phyloP scores from a whole-genome alignment of 2,888 invertebrate genomes.

The Asteroscopus sphinx region DNA sequence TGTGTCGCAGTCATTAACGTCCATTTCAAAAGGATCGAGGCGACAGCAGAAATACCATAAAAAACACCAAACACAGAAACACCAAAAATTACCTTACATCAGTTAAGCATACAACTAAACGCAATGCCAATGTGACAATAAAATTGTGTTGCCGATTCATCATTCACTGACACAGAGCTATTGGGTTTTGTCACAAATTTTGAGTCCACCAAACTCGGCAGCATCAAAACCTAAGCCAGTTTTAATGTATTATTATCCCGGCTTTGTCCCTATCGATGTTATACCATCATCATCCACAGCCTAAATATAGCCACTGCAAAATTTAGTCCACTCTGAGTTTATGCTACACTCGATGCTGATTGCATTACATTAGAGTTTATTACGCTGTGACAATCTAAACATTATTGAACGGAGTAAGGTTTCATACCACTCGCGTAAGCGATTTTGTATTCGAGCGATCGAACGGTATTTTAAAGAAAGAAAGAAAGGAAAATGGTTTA shows the following conservation, averaged over 20 bases:
- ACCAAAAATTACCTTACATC: too few species aligned
- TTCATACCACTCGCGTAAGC: constrained; percentile 2
- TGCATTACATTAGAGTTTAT: constrained; percentile 30
- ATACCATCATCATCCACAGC: constrained; percentile 18
- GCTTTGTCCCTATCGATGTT: constrained; percentile 3
- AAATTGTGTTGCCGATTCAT: too few species aligned
- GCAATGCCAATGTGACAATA: too few species aligned
- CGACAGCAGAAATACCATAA: too few species aligned
- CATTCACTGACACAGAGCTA: too few species aligned
- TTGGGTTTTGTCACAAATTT: neutral
- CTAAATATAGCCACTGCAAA: constrained; percentile 16
- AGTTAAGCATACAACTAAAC: too few species aligned
- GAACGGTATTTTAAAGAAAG: too few species aligned
- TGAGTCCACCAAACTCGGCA: neutral
- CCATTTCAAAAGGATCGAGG: too few species aligned
- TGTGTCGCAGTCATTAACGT: too few species aligned
- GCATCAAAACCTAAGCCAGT: neutral
- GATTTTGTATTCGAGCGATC: too few species aligned
- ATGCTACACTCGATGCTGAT: constrained; percentile 31
- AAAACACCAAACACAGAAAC: too few species aligned
- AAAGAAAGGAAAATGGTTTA: too few species aligned
- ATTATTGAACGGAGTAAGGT: constrained; percentile 6
- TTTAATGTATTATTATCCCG: constrained; percentile 6
- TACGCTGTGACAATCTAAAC: constrained; percentile 27
- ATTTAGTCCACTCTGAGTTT: constrained; percentile 26